Base-by-base conservation (phyloP, 1,140 invertebrate genomes). In the Pantala flavescens region DNA sequence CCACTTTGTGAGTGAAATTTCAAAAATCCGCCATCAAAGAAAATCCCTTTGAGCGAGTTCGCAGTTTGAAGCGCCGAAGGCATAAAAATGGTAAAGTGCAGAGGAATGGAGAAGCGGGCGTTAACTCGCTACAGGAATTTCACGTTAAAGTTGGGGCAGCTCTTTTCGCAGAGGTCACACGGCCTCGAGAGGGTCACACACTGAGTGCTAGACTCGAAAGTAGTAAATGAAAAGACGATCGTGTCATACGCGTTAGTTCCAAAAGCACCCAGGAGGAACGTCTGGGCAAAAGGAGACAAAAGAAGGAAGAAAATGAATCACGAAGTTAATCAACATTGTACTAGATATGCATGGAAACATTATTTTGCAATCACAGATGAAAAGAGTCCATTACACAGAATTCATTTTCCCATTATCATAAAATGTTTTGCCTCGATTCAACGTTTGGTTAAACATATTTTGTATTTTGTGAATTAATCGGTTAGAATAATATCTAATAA, bases 1-100 rank as follows among this genome's bases (percentile, higher is more conserved):
- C 49, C 49, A 63, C 49, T 63, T 63, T 63, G 49, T 63, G 12
- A 63, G 49, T 63, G 49, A 63, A 63, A 63, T 63, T 21, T 63
- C 49, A 63, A 21, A 63, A 63, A 63, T 63, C 49, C 49, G n/a
- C 49, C 49, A 21, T 21, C 49, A 63, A 63, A 63, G 49, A 63
- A 63, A 63, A 19, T 16, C 49, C 49, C 49, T 63, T 63, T 63
- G 49, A 63, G n/a, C 5, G 49, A 16, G n/a, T 12, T 1, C 49
- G 49, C 49, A 3, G 12, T 21, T 3, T 21, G 3, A 63, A 63
- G 49, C 49, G 49, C 49, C n/a, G n/a, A 63, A 63, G 49, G 49
- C 49, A 16, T 63, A 63, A 63, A 63, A 63, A 21, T 63, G 49
- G 49, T 16, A 63, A 21, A 21, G 49, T 21, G 49, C 16, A 63